Base-by-base conservation (phyloP, 2,888 invertebrate genomes). In the Listrodromus nycthemerus region DNA sequence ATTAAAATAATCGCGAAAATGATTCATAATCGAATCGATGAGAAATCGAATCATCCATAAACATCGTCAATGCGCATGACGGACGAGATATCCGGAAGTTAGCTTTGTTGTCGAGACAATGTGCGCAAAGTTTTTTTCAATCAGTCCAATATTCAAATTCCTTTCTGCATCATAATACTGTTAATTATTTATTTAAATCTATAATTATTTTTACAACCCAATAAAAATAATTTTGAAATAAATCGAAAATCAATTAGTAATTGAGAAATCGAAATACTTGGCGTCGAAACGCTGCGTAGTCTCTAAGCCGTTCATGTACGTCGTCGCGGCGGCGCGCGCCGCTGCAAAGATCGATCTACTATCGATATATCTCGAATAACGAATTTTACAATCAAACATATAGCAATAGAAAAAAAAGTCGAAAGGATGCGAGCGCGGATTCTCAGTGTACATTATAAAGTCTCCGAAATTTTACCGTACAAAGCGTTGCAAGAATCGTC, bases 401-500 rank as follows among this genome's bases (percentile, higher is more conserved):
- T 48, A 16, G 7, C n/a, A 48, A 4, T 48, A 16, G 7, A 48
- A 8, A 21, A 52, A 10, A 33, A 33, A 33, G 30, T 2, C 37
- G 19, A 52, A 52, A 19, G 0, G 1, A 19, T 19, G 19, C n/a
- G 21, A 52, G 8, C 7, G 21, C 21, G 3, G 21, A 2, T 21
- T 21, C 21, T 21, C 21, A 19, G 1, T 50, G 21, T 21, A 8
- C 52, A 52, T 21, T 16, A 13, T 27, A 27, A 16, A 27, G 24
- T 52, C 21, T 1, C 24, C 24, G 4, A 24, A 24, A 58, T 58
- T 13, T 16, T 4, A 24, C 2, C n/a, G 27, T 33, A 21, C n/a
- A 8, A 27, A 19, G 58, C 41, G 30, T 45, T n/a, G 58, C 61
- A 69, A 77, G 27, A 66, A 66, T 55, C 27, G 13, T 33, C 37